Conservation (phyloP, 2,888 invertebrate genomes). For the Lithophane ornitopus region DNA sequence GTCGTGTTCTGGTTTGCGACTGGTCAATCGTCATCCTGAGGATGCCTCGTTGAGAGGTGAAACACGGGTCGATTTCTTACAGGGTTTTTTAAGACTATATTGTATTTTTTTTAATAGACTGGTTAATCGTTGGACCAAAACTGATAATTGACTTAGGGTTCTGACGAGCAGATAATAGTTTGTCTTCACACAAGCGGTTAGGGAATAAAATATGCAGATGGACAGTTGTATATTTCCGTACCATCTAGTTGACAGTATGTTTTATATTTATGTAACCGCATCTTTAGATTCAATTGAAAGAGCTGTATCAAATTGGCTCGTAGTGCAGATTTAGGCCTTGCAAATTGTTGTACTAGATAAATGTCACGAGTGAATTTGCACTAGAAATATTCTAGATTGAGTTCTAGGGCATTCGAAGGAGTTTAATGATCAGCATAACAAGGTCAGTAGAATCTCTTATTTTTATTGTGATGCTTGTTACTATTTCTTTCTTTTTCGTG, state of each 20-base stretch:
- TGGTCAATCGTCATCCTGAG: too few relatives aligned
- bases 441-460: background rate
- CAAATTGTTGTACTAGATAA: background rate
- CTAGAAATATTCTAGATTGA: background rate
- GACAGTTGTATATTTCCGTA: too few relatives aligned
- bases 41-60: too few relatives aligned
- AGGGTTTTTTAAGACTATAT: too few relatives aligned
- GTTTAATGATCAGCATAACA: background rate
- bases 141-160: background rate
- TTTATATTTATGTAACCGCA: background rate
- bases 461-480: background rate
- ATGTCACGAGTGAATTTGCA: background rate
- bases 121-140: too few relatives aligned
- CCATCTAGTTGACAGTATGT: background rate
- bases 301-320: background rate
- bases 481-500: too few relatives aligned
- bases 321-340: background rate
- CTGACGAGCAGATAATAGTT: background rate
- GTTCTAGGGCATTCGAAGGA: background rate
- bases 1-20: too few relatives aligned
- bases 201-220: background rate
- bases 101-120: background rate
- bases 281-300: slow-evolving; percentile 22
- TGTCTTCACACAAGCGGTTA: background rate
- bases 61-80: too few relatives aligned